Base-by-base conservation (phyloP, 2,888 invertebrate species). In the Drosophila borborema region DNA sequence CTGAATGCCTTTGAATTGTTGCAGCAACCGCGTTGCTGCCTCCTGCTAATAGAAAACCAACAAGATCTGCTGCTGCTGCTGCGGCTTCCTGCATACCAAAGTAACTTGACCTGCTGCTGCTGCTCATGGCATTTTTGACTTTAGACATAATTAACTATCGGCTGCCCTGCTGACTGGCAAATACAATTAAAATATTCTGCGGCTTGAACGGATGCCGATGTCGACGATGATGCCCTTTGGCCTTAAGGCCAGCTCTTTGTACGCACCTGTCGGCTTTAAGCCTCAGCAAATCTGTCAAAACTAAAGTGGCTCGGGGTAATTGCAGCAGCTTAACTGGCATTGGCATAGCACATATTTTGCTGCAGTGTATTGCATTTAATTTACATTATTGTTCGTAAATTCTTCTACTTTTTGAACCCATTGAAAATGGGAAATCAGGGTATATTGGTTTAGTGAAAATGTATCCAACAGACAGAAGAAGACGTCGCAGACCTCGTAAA, bases 131-230 rank as follows among this genome's bases (percentile, higher is more conserved):
- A 58, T 43, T 55, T 40, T 10, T 49, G 12, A 18, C 55, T 55
- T 4, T 18, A 14, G 55, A n/a, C 28, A 41, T 56, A 54, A 54
- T 54, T 54, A 54, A 54, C 53, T 23, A 54, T 54, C 53, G 34
- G 9, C 53, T 20, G 9, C 53, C 53, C 28, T 28, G 18, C 18
- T 38, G 36, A 16, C 53, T 53, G 36, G 31, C 38, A 54, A 20
- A 20, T 38, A 54, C 9, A 54, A 54, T 38, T 38, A 54, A 38
- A 54, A 54, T 54, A 38, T 16, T 9, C 38, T 54, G 53, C 16
- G 38, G 20, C 20, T 20, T 4, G 14, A 20, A 6, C 53, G 18
- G 40, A n/a, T n/a, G 10, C 36, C 36, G 36, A 9, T 10, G 36
- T 9, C 36, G 40, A 40, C n/a, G 34, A 34, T 34, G 8, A 3